Base-by-base conservation (phyloP, 1,140 invertebrate genomes). In the Halictus rubicundus region DNA sequence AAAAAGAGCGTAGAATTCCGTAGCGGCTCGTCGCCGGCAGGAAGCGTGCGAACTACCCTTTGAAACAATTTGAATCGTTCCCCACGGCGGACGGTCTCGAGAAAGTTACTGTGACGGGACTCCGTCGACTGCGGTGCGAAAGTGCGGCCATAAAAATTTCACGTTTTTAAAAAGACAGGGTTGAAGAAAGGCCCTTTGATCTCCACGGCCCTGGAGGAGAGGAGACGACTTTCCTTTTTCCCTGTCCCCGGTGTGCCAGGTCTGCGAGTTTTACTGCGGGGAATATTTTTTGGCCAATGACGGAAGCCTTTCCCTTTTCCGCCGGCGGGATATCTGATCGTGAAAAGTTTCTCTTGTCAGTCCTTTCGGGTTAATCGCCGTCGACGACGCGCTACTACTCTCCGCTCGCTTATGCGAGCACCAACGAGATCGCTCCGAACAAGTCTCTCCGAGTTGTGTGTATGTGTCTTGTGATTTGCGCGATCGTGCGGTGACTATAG, bases 61-160 rank as follows among this genome's bases (percentile, higher is more conserved):
- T 27, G 76, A 72, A 78, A 64, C 76, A 54, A 72, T 72, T 72
- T 32, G 76, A 78, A 63, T 54, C 69, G 68, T 78, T 63, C 69
- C 74, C 42, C 21, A 61, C 21, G 74, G 65, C 37, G 21, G n/a
- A 21, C 37, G 19, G 59, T 14, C 27, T 27, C 54, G 61, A 63
- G 65, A 52, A 72, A 78, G n/a, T 68, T n/a, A 49, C 54, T 23
- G 8, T 73, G 46, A 65, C 57, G 68, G 66, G 37, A 39, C 61
- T 46, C 59, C 49, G 21, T 79, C 23, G 59, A 25, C 52, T 49
- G 57, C 32, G 60, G 66, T 64, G 72, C 63, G 70, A 73, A 68
- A 75, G 82, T 61, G 79, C 3, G 78, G 82, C 75, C 87, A 84
- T 90, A 90, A 91, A 92, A 89, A 88, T 90, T 91, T 89, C 87